Conservation (phyloP, 2,888 invertebrate genomes). For the Pseudococcus viburni region DNA sequence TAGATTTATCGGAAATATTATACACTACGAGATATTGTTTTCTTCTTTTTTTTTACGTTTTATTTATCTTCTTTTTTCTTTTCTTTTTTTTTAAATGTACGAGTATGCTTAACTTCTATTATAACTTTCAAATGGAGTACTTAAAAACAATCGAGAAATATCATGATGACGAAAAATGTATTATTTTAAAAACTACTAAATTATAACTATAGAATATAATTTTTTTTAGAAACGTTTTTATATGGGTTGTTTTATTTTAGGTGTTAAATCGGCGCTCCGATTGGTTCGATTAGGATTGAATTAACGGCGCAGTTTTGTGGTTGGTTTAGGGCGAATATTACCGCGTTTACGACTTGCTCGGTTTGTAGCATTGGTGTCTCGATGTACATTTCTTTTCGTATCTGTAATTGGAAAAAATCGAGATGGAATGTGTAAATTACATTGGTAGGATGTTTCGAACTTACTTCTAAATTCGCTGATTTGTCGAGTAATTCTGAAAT, state of each 20-base stretch:
- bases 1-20: constrained; percentile 44
- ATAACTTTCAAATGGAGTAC: constrained; percentile 53
- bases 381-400: constrained; percentile 67
- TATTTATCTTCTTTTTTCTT: constrained; percentile 12
- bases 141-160: constrained; percentile 37
- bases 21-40: constrained; percentile 25
- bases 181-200: constrained; percentile 51
- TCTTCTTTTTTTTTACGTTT: constrained; percentile 41
- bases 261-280: constrained; percentile 68
- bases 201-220: constrained; percentile 55
- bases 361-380: constrained; percentile 68
- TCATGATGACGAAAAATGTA: constrained; percentile 38
- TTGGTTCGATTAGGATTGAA: constrained; percentile 69
- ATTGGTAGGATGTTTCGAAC: neutral
- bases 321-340: constrained; percentile 69
- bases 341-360: constrained; percentile 69
- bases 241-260: constrained; percentile 12
- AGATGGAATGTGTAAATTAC: neutral
- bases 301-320: constrained; percentile 69
- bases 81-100: constrained; percentile 48
- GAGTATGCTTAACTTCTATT: constrained; percentile 45
- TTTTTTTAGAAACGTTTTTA: constrained; percentile 43
- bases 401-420: constrained; percentile 62
- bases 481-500: constrained; percentile 68
- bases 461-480: constrained; percentile 69